phyloP scores from a whole-genome alignment of 2,888 invertebrate genomes.

The Sinelater perroti region DNA sequence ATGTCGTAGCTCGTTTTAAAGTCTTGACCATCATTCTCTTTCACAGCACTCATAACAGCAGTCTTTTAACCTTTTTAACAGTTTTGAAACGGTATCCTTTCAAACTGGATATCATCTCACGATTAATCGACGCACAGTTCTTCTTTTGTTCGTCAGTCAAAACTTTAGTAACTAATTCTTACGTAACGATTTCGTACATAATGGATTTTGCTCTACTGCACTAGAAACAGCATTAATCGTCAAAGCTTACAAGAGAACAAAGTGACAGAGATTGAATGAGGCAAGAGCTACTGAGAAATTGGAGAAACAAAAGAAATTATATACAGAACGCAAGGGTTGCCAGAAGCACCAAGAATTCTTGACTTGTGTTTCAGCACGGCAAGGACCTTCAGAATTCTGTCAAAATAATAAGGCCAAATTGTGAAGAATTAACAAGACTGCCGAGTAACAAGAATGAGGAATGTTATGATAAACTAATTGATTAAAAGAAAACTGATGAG shows the following conservation, averaged over 20 bases:
- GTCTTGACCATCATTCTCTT: too few relatives aligned
- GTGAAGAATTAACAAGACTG: slow-evolving; percentile 92
- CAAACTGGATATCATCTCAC: too few relatives aligned
- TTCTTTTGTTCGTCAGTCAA: too few relatives aligned
- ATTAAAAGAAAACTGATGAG: slow-evolving; percentile 99
- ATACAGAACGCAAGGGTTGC: slow-evolving; percentile 95
- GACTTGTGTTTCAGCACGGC: slow-evolving; percentile 95
- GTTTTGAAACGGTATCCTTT: too few relatives aligned
- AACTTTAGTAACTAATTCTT: too few relatives aligned
- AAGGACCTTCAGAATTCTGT: slow-evolving; percentile 99
- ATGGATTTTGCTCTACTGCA: slow-evolving; percentile 88
- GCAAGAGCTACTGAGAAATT: slow-evolving; percentile 98
- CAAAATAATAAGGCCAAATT: slow-evolving; percentile 89
- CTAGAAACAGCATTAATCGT: slow-evolving; percentile 97
- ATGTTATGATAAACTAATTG: slow-evolving; percentile 98
- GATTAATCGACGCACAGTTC: too few relatives aligned
- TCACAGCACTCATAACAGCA: too few relatives aligned
- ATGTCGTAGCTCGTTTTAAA: too few relatives aligned
- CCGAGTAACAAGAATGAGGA: slow-evolving; percentile 99
- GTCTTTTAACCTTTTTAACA: too few relatives aligned
- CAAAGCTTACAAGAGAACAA: slow-evolving; percentile 96
- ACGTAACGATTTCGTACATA: slow-evolving; percentile 90
- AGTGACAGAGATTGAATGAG: slow-evolving; percentile 94
- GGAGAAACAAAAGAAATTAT: slow-evolving; percentile 98
- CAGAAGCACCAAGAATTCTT: slow-evolving; percentile 99